Conservation (phyloP, 2,113 vertebrate genomes). For the Anoplopoma fimbria region DNA sequence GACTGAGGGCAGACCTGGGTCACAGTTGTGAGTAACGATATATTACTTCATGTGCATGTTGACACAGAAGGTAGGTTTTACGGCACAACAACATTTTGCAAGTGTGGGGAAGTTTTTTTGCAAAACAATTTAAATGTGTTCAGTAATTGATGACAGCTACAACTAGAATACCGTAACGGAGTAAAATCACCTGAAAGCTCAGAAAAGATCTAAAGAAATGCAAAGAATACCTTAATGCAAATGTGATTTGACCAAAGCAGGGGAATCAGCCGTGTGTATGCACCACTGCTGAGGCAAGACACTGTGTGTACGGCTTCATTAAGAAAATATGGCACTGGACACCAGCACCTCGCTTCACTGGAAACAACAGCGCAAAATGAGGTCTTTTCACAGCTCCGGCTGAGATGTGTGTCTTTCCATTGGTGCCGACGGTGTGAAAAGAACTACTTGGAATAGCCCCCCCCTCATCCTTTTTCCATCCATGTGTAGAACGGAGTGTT, state of each 20-base stretch:
- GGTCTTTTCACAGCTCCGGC: slow-evolving; percentile 27
- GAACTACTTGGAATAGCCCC: slow-evolving; percentile 20
- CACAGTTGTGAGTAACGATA: slow-evolving; percentile 1
- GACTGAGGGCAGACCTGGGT: slow-evolving; percentile 35
- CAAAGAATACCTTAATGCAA: neutral
- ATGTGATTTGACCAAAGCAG: neutral
- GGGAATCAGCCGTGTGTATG: neutral
- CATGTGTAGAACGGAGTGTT: slow-evolving; percentile 5
- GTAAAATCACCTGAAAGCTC: neutral
- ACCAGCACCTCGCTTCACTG: slow-evolving; percentile 23
- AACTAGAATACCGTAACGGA: neutral
- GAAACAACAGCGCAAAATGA: slow-evolving; percentile 39
- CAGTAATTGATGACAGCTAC: neutral
- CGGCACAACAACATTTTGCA: neutral
- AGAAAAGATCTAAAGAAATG: neutral
- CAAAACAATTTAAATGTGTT: neutral
- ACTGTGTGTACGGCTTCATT: neutral
- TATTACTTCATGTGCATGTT: neutral
- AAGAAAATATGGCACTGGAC: neutral
- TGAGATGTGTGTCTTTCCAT: slow-evolving; percentile 38
- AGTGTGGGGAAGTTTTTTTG: no score
- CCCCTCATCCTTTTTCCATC: slow-evolving; percentile 33
- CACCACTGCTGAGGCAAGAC: neutral
- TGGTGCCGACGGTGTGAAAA: slow-evolving; percentile 34
- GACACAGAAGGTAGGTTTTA: neutral